Evolutionary conservation across 2,113 vertebrate species (phyloP).

Genomic region (Anseranas semipalmata): DNA sequence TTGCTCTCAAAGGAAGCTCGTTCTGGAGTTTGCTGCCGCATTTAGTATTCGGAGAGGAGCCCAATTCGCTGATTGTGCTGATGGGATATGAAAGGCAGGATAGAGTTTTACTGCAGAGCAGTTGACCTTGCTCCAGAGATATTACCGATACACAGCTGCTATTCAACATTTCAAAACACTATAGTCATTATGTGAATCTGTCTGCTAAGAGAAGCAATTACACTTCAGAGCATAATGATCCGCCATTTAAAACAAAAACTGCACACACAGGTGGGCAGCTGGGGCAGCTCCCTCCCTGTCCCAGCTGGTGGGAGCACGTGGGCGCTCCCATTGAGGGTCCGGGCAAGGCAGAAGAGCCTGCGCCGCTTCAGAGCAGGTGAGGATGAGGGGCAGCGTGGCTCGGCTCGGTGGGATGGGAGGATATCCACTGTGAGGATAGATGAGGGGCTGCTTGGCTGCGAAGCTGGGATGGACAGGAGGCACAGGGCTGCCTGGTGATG

Average conservation of each 20-base stretch:
- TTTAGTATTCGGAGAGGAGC: conserved; percentile 8
- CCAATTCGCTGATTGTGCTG: neutral
- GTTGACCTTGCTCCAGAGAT: conserved; percentile 52
- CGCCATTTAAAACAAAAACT: neutral
- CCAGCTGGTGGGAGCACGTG: neutral
- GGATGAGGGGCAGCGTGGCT: neutral
- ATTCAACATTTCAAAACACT: conserved; percentile 32
- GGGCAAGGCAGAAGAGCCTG: neutral
- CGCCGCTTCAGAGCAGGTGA: neutral
- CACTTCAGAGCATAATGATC: neutral
- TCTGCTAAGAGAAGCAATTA: conserved; percentile 40
- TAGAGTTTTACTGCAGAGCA: conserved; percentile 34
- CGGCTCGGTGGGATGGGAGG: neutral
- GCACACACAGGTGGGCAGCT: neutral
- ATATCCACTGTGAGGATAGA: too few species aligned
- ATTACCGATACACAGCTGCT: conserved; percentile 37
- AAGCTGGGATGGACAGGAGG: neutral
- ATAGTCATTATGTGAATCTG: neutral
- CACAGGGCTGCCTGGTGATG: neutral
- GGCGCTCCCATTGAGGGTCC: neutral
- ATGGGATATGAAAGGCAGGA: conserved; percentile 51
- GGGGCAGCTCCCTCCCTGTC: neutral
- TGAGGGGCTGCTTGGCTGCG: neutral
- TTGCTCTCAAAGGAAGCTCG: neutral
- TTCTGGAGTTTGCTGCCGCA: neutral